Percentiles rank a stretch among this genome's conserved stretches.
Conservation (phyloP, 2,888 invertebrate genomes). For the Sphecodes monilicornis region DNA sequence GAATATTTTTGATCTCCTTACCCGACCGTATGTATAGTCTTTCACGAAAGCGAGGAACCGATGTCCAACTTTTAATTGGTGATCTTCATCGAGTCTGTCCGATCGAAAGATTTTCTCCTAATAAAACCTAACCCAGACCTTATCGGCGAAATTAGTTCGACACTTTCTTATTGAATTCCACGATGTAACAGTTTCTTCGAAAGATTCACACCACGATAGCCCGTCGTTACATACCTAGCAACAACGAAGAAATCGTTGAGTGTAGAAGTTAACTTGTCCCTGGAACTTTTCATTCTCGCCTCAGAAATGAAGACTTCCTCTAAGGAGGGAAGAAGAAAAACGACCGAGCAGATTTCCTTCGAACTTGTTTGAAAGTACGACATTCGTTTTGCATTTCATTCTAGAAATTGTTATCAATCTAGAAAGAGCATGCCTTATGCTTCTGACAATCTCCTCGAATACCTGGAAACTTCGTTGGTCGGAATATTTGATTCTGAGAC, state of each 20-base stretch:
- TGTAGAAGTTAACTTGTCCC: conserved; percentile 30
- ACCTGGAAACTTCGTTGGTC: conserved; percentile 28
- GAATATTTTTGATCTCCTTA: background rate
- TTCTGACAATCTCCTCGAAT: conserved; percentile 48
- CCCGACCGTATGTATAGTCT: no score
- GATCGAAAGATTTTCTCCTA: background rate
- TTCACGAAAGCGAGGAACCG: background rate
- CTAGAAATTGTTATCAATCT: conserved; percentile 67
- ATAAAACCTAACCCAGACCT: background rate
- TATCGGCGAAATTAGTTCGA: background rate
- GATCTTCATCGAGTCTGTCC: background rate
- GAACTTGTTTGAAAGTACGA: conserved; percentile 61
- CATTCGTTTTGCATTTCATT: conserved; percentile 63
- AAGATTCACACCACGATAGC: conserved; percentile 8
- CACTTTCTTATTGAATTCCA: conserved; percentile 5
- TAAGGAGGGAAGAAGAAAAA: conserved; percentile 18
- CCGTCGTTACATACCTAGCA: background rate
- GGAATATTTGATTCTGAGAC: conserved; percentile 37
- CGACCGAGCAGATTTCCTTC: conserved; percentile 33
- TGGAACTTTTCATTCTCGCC: conserved; percentile 27
- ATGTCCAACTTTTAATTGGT: background rate
- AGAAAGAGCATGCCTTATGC: conserved; percentile 40
- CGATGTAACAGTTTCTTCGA: background rate
- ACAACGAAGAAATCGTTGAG: conserved; percentile 34
- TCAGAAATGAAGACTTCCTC: background rate